These are phyloP conservation scores for Melanotus villosus DNA, from an alignment of 2,888 invertebrate species.

Conservation along the genomic window DNA sequence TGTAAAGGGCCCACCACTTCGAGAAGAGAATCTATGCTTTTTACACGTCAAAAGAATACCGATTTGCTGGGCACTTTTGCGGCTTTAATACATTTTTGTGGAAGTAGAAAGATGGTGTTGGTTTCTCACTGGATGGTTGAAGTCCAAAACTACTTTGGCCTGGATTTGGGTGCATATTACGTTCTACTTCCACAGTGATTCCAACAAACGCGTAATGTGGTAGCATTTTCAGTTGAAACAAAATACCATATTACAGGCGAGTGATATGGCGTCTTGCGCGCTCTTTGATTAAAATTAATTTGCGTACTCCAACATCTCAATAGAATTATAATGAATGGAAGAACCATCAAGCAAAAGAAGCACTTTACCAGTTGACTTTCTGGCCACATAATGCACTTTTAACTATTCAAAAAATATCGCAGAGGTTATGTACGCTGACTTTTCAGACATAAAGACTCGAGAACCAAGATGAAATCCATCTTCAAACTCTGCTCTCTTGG, in stretches of 20 bases:
- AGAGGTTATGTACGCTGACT: slow-evolving; percentile 55
- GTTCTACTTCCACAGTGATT: too few relatives aligned
- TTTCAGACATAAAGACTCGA: slow-evolving; percentile 53
- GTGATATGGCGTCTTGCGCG: slow-evolving; percentile 41
- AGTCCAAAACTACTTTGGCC: too few relatives aligned
- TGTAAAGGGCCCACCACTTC: too few relatives aligned
- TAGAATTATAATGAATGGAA: slow-evolving; percentile 42
- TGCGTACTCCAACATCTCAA: slow-evolving; percentile 50
- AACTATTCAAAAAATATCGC: slow-evolving; percentile 53
- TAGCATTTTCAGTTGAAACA: too few relatives aligned
- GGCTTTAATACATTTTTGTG: too few relatives aligned
- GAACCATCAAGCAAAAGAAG: slow-evolving; percentile 44
- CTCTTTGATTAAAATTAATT: slow-evolving; percentile 41
- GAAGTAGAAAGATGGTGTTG: too few relatives aligned
- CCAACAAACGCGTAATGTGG: too few relatives aligned
- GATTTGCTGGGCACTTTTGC: too few relatives aligned
- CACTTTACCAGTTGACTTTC: slow-evolving; percentile 42
- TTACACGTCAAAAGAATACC: too few relatives aligned
- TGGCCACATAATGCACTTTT: slow-evolving; percentile 27
- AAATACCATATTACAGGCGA: slow-evolving; percentile 45
- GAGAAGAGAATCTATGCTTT: too few relatives aligned
- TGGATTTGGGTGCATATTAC: too few relatives aligned
- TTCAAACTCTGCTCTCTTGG: slow-evolving; percentile 43
- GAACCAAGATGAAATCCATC: slow-evolving; percentile 48
- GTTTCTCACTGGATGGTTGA: too few relatives aligned